A percentile compares a stretch with the other conserved stretches of the same genome.
These are phyloP conservation scores for Acronicta psi DNA, from an alignment of 2,888 invertebrate species.

Conservation along the genomic window DNA sequence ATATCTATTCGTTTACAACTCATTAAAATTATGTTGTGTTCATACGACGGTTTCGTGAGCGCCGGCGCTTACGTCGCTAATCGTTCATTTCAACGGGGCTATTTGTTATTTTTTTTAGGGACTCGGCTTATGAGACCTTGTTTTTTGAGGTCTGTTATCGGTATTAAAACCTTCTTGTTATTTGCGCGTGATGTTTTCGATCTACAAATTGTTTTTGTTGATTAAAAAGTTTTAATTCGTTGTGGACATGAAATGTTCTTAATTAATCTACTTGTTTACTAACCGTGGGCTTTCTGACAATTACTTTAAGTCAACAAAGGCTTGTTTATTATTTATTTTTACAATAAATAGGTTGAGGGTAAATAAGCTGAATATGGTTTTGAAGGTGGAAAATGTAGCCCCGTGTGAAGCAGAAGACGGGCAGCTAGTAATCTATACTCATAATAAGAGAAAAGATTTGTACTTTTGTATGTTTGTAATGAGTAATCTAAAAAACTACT, in stretches of 20 bases:
- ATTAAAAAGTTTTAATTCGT: background rate
- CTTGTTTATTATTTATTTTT: background rate
- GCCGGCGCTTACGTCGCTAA: constrained; percentile 69
- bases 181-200: constrained; percentile 3
- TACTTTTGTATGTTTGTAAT: too few species aligned
- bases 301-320: background rate
- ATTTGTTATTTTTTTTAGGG: constrained; percentile 67
- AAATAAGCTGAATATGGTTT: too few species aligned
- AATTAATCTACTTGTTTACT: background rate
- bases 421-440: too few species aligned
- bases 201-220: constrained; percentile 9
- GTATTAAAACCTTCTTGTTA: constrained; percentile 18
- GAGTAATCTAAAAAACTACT: too few species aligned
- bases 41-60: constrained; percentile 69
- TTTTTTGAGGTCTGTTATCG: constrained; percentile 10
- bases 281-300: background rate
- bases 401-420: too few species aligned
- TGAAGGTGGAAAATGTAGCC: too few species aligned
- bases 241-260: too few species aligned
- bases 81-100: constrained; percentile 70
- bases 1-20: constrained; percentile 66
- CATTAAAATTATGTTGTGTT: constrained; percentile 75
- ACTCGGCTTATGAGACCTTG: constrained; percentile 18
- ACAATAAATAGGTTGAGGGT: too few species aligned
- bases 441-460: too few species aligned